These are phyloP conservation scores for Paedocypris micromegethes DNA, from an alignment of 2,797 vertebrate species.

Conservation along the genomic window DNA sequence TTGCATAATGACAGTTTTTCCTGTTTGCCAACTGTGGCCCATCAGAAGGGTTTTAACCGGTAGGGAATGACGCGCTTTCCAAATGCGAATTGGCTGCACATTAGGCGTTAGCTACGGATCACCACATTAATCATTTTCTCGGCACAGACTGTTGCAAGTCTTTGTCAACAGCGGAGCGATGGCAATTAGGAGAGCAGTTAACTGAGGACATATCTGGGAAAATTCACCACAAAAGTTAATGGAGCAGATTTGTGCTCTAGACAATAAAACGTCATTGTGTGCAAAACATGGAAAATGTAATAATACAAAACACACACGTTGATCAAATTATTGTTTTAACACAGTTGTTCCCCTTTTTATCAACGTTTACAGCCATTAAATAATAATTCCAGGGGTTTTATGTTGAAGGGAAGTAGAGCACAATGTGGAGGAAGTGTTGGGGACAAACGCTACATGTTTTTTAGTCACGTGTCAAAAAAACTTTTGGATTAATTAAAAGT, in stretches of 20 bases:
- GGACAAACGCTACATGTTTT: no score
- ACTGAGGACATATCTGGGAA: slow-evolving; percentile 7
- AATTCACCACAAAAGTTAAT: slow-evolving; percentile 6
- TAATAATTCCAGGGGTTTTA: slow-evolving; percentile 9
- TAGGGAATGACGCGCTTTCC: slow-evolving; percentile 22
- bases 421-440: not conserved
- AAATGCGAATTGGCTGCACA: slow-evolving; percentile 34
- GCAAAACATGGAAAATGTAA: not conserved
- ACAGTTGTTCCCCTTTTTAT: slow-evolving; percentile 6
- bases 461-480: no score
- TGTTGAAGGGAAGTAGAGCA: not conserved
- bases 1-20: slow-evolving; percentile 16
- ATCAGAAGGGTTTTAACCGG: slow-evolving; percentile 22
- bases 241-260: not conserved
- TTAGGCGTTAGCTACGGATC: slow-evolving; percentile 25
- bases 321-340: no score
- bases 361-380: slow-evolving; percentile 18
- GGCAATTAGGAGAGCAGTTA: slow-evolving; percentile 24
- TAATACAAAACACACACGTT: no score
- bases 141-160: slow-evolving; percentile 20
- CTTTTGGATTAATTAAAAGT: no score
- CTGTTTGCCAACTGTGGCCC: slow-evolving; percentile 18
- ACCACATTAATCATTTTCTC: slow-evolving; percentile 39
- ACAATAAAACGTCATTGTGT: not conserved
- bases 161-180: slow-evolving; percentile 34